Evolutionary conservation across 2,797 vertebrate species (phyloP).

Genomic region (Sebastes paucispinis): DNA sequence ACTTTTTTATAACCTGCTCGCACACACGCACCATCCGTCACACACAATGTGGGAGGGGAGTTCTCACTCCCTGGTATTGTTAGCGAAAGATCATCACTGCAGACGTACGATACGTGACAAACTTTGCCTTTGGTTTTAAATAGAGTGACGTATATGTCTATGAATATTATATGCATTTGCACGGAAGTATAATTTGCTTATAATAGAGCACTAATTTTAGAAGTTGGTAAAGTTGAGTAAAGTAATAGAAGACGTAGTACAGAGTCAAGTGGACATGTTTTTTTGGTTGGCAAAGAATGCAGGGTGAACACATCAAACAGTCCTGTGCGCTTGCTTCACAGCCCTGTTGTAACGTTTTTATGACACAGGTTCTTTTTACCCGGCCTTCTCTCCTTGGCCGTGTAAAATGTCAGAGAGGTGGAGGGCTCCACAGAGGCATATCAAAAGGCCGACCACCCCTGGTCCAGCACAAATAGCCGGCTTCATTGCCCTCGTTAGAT

Average conservation of each 20-base stretch:
- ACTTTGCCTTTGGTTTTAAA: background rate
- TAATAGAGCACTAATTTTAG: background rate
- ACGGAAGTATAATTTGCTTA: background rate
- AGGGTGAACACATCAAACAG: slow-evolving; percentile 66
- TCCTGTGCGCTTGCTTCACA: slow-evolving; percentile 34
- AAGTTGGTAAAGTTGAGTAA: background rate
- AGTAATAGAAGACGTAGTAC: background rate
- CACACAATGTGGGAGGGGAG: slow-evolving; percentile 48
- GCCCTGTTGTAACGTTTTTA: slow-evolving; percentile 70
- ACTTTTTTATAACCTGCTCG: slow-evolving; percentile 71
- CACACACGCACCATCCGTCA: slow-evolving; percentile 65
- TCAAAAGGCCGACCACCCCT: slow-evolving; percentile 68
- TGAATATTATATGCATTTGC: background rate
- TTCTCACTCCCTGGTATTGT: slow-evolving; percentile 25
- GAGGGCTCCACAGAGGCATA: slow-evolving; percentile 59
- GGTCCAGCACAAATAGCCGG: slow-evolving; percentile 42
- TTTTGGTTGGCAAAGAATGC: slow-evolving; percentile 46
- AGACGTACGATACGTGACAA: background rate
- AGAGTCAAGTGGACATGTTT: slow-evolving; percentile 14
- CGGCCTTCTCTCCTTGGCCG: slow-evolving; percentile 52
- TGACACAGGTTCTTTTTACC: slow-evolving; percentile 55
- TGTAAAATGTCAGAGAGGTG: slow-evolving; percentile 71
- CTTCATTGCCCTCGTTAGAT: slow-evolving; percentile 64
- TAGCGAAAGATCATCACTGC: slow-evolving; percentile 20
- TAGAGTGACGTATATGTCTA: background rate